phyloP scores from a whole-genome alignment of 2,113 vertebrate genomes.

The Anolis sagrei region DNA sequence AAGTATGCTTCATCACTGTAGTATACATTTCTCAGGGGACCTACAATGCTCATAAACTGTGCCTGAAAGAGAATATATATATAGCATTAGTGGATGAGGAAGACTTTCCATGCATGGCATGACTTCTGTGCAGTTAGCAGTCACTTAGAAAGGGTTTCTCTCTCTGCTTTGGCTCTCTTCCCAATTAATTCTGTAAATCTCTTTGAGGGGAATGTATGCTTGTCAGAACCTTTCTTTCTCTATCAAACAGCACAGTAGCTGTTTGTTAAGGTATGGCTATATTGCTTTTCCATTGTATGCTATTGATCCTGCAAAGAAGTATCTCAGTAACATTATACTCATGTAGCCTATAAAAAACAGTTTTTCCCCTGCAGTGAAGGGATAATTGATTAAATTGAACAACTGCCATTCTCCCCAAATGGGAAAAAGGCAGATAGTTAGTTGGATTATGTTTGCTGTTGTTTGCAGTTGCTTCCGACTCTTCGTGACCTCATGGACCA shows the following conservation, averaged over 20 bases:
- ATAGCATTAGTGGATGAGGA: background rate
- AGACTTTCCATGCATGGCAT: background rate
- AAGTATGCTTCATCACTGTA: background rate
- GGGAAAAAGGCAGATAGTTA: too few species aligned
- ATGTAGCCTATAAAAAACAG: background rate
- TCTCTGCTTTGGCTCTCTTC: background rate
- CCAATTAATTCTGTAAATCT: background rate
- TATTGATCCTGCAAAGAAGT: background rate
- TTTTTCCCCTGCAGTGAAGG: background rate
- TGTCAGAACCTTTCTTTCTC: background rate
- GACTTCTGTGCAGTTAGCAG: background rate
- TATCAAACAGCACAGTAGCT: background rate
- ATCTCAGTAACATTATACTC: background rate
- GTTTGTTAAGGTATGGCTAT: background rate
- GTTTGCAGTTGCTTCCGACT: too few species aligned
- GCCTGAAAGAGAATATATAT: background rate
- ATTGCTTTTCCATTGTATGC: background rate
- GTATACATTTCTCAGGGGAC: background rate
- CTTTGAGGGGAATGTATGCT: background rate
- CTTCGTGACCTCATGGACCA: too few species aligned
- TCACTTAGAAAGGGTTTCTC: background rate
- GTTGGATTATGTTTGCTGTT: too few species aligned
- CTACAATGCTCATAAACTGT: background rate
- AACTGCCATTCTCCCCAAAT: background rate
- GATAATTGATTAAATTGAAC: background rate